These are phyloP conservation scores for Argyresthia albistria DNA, from an alignment of 2,888 invertebrate species.

Conservation along the genomic window DNA sequence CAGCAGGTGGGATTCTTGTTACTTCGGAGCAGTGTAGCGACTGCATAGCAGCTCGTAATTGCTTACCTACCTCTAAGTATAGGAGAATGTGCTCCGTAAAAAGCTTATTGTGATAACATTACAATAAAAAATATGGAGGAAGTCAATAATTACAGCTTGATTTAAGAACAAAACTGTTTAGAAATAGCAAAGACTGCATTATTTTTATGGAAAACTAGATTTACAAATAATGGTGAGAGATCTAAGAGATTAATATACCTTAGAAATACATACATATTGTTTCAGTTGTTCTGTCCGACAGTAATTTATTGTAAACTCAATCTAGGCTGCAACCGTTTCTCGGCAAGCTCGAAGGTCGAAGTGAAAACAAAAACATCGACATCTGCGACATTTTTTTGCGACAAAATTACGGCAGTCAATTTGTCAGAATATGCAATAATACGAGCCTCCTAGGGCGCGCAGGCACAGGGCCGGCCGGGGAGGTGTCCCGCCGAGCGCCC, in stretches of 20 bases:
- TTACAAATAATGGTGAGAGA: background rate
- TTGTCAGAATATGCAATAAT: conserved; percentile 5
- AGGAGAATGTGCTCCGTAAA: conserved; percentile 32
- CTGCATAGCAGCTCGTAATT: conserved; percentile 46
- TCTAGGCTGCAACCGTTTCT: too few relatives aligned
- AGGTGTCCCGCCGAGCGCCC: conserved; percentile 34
- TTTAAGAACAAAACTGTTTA: background rate
- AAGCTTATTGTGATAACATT: conserved; percentile 33
- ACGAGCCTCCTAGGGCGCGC: conserved; percentile 14
- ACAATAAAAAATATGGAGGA: conserved; percentile 24
- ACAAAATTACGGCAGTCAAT: conserved; percentile 6
- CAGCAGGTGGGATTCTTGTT: conserved; percentile 54
- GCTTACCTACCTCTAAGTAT: conserved; percentile 41
- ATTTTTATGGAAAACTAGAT: background rate
- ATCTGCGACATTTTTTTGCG: conserved; percentile 5
- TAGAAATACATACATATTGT: too few relatives aligned
- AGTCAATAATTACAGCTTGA: conserved; percentile 17
- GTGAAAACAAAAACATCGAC: background rate
- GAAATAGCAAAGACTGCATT: background rate
- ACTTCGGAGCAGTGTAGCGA: conserved; percentile 18
- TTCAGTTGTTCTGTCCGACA: background rate
- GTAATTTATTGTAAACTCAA: background rate
- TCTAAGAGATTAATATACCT: too few relatives aligned
- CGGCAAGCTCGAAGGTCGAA: too few relatives aligned
- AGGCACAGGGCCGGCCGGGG: conserved; percentile 14